Evolutionary conservation across 2,888 invertebrate genomes (phyloP), one percentile per base, ranked within the genome.

Genomic region (Scaptomyza caliginosa): DNA sequence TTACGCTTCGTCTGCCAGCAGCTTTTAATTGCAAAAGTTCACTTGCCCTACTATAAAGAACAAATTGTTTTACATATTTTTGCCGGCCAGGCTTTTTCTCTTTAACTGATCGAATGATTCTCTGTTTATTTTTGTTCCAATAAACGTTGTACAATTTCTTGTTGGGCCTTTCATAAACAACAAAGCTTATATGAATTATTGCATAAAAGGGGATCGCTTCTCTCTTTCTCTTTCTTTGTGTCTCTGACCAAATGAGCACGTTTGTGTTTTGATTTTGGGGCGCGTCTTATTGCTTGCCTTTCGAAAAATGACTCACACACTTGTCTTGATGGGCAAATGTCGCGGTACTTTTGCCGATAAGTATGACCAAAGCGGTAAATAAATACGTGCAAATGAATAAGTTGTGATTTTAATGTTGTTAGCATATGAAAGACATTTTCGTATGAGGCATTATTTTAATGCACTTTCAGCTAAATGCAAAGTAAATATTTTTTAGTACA

Each of bases 21-120:
- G 73, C 65, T 59, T 69, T 66, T 69, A 74, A 77, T 70, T 76
- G 78, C 75, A 78, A 77, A 74, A 78, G 74, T 78, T 78, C 67
- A 75, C 34, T 74, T 77, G 59, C 63, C 63, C 42, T 36, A 13
- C 13, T 6, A 2, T 34, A 16, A 34, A 73, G 34, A 58, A 64
- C 56, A 59, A 70, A 49, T 77, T 56, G 40, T 58, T 70, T 66
- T 43, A 52, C 48, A 56, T 58, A 45, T 59, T 49, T 51, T 55
- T 40, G 72, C 76, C 72, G 59, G 73, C 38, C 34, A 66, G 62
- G 60, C 72, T 46, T 13, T 11, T 21, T 11, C 6, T 26, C 45
- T 34, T 23, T 24, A 34, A 11, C n/a, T 19, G 24, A 7, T 24
- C 16, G 32, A 34, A 42, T 1, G 57, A 51, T 56, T 52, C 62